A percentile compares a stretch with the other conserved stretches of the same genome.
Evolutionary conservation across 2,888 invertebrate species (phyloP).

Genomic region (Hirtodrosophila confusa): DNA sequence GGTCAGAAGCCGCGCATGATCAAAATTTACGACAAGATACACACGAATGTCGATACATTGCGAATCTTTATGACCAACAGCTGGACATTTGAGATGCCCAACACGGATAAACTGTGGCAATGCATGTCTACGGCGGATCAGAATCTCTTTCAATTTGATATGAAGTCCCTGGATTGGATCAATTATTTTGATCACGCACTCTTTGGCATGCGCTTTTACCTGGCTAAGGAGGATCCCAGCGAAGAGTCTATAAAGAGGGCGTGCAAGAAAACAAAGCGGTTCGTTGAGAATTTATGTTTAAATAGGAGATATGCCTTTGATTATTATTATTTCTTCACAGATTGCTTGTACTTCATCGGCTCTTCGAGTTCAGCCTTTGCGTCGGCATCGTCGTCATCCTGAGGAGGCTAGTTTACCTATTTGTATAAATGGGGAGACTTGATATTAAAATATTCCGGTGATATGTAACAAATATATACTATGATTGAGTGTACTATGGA

Average conservation of each 20-base stretch:
- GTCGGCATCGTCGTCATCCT: conserved; percentile 20
- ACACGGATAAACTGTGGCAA: conserved; percentile 85
- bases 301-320: no score
- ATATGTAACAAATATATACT: no score
- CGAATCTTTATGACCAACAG: conserved; percentile 90
- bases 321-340: conserved; percentile 42
- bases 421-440: conserved; percentile 1
- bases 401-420: conserved; percentile 4
- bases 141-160: conserved; percentile 89
- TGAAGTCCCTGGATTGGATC: conserved; percentile 89
- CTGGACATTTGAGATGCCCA: conserved; percentile 89
- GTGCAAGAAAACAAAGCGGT: conserved; percentile 87
- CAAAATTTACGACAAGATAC: conserved; percentile 91
- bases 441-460: no score
- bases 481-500: no score
- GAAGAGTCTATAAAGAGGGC: conserved; percentile 86
- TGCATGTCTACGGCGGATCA: conserved; percentile 83
- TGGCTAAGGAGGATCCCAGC: conserved; percentile 90
- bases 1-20: conserved; percentile 85
- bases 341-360: conserved; percentile 64
- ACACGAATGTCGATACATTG: conserved; percentile 89
- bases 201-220: conserved; percentile 89
- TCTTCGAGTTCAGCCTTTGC: conserved; percentile 57
- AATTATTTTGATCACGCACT: conserved; percentile 85
- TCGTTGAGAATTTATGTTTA: conserved; percentile 14